Conservation (phyloP, 1,140 invertebrate genomes). For the Philaenus spumarius region DNA sequence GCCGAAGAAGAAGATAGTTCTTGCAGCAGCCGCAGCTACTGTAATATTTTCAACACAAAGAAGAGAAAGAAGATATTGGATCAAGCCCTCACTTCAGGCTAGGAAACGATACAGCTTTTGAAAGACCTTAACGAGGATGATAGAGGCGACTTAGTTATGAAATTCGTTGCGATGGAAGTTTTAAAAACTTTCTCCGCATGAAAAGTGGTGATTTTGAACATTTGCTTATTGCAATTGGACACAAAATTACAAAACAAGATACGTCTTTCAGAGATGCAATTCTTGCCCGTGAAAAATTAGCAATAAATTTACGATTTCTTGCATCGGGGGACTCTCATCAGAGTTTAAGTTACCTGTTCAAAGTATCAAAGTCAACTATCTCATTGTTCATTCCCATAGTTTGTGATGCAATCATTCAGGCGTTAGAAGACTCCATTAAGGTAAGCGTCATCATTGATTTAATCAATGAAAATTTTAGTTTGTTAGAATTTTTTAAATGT, state of each 20-base stretch:
- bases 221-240: too few species aligned
- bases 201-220: not conserved
- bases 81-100: not conserved
- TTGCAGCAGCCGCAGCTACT: not conserved
- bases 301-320: slow-evolving; percentile 11
- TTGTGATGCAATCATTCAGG: too few species aligned
- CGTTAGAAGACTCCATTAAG: slow-evolving; percentile 11
- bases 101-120: not conserved
- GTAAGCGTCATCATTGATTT: slow-evolving; percentile 9
- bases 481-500: slow-evolving; percentile 2
- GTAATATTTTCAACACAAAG: not conserved
- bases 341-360: too few species aligned
- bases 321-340: slow-evolving; percentile 8
- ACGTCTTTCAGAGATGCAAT: slow-evolving; percentile 11
- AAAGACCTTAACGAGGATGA: slow-evolving; percentile 4
- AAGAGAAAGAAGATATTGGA: slow-evolving; percentile 7
- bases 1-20: not conserved
- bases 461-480: not conserved
- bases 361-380: too few species aligned
- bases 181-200: too few species aligned
- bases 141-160: not conserved
- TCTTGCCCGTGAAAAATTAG: too few species aligned
- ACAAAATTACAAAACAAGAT: slow-evolving; percentile 13
- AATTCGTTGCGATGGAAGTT: not conserved
- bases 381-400: too few species aligned